These are phyloP conservation scores for Porites lutea DNA, from an alignment of 64 coral and sea anemone species.

Conservation along the genomic window DNA sequence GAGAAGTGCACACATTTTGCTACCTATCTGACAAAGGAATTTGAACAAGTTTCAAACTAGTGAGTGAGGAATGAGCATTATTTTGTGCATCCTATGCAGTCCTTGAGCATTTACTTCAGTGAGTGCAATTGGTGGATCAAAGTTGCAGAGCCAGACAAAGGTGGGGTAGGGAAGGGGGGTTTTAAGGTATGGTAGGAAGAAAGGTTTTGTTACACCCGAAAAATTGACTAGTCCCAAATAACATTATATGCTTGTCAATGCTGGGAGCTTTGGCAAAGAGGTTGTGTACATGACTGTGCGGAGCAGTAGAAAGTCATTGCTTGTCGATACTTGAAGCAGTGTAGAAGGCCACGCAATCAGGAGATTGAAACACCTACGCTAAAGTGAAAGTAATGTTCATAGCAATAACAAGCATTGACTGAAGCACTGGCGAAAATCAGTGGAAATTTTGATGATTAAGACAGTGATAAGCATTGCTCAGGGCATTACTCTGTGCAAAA, in stretches of 20 bases:
- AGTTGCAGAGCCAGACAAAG: constrained; percentile 28
- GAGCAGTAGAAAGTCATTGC: constrained; percentile 40
- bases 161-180: neutral
- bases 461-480: neutral
- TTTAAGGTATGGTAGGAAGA: constrained; percentile 14
- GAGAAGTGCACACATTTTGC: constrained; percentile 21
- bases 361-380: constrained; percentile 23
- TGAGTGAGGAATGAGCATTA: constrained; percentile 23
- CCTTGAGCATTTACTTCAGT: constrained; percentile 34
- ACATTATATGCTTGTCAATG: constrained; percentile 8
- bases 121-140: constrained; percentile 30
- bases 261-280: constrained; percentile 21
- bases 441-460: neutral
- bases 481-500: constrained; percentile 5
- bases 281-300: constrained; percentile 41
- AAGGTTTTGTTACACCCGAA: constrained; percentile 9
- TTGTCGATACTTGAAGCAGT: constrained; percentile 24
- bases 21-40: constrained; percentile 36
- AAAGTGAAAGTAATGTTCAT: constrained; percentile 16
- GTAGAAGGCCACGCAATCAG: constrained; percentile 6
- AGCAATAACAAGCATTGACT: constrained; percentile 6
- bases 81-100: constrained; percentile 39
- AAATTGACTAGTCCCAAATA: constrained; percentile 18
- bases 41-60: constrained; percentile 24
- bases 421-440: neutral